phyloP scores from a whole-genome alignment of 35 echinoderm and acorn worm species.

The Ophioderma brevispina region DNA sequence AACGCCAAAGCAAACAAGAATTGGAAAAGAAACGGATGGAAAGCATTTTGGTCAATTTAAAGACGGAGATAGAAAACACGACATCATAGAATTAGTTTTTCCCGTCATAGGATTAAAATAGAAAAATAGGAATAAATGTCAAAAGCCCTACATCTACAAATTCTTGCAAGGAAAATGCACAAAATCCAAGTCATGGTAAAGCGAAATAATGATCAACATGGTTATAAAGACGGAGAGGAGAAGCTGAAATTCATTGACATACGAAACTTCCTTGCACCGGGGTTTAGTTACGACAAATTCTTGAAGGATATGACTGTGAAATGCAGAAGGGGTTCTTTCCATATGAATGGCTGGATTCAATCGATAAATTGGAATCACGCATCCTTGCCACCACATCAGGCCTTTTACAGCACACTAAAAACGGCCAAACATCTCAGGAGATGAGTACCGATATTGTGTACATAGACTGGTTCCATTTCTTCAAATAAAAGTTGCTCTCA shows the following conservation, averaged over 20 bases:
- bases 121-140: too few species aligned
- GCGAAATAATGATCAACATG: constrained; percentile 4
- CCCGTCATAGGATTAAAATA: too few species aligned
- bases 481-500: too few species aligned
- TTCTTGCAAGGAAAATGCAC: not conserved
- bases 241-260: constrained; percentile 43
- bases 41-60: too few species aligned
- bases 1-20: too few species aligned
- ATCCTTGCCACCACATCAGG: constrained; percentile 4
- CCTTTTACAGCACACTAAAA: constrained; percentile 51
- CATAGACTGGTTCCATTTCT: too few species aligned
- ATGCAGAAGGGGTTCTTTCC: constrained; percentile 37
- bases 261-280: constrained; percentile 9
- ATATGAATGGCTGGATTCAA: constrained; percentile 52
- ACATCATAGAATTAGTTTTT: too few species aligned
- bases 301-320: constrained; percentile 38
- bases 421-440: constrained; percentile 4
- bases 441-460: constrained; percentile 64
- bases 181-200: constrained; percentile 9
- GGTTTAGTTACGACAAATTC: constrained; percentile 30
- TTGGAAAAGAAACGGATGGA: too few species aligned
- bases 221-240: not conserved
- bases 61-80: too few species aligned
- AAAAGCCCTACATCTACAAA: too few species aligned
- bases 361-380: constrained; percentile 27